These are phyloP conservation scores for Lobophora halterata DNA, from an alignment of 2,888 invertebrate species.

Conservation along the genomic window DNA sequence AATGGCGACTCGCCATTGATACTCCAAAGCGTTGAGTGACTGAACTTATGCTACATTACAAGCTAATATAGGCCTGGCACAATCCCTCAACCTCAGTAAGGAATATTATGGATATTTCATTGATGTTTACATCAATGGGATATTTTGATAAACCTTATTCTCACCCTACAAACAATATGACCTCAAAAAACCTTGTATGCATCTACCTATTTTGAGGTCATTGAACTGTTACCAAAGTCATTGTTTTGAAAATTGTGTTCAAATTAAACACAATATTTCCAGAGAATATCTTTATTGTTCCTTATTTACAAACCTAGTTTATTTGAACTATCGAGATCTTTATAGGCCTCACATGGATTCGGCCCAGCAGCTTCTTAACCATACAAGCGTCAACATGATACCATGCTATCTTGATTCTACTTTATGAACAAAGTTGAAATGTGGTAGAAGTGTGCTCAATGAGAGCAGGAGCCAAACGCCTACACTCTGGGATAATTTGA, in stretches of 20 bases:
- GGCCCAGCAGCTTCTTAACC: slow-evolving; percentile 24
- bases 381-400: slow-evolving; percentile 23
- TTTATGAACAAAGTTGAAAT: slow-evolving; percentile 13
- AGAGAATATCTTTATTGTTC: slow-evolving; percentile 35
- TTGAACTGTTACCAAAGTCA: background rate
- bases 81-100: too few relatives aligned
- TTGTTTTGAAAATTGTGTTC: background rate
- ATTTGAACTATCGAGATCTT: slow-evolving; percentile 37
- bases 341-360: slow-evolving; percentile 26
- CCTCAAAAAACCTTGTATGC: too few relatives aligned
- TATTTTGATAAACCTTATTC: too few relatives aligned
- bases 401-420: slow-evolving; percentile 23
- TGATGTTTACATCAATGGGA: too few relatives aligned
- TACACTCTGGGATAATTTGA: slow-evolving; percentile 34
- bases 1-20: too few relatives aligned
- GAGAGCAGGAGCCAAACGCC: slow-evolving; percentile 28
- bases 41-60: too few relatives aligned
- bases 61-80: too few relatives aligned
- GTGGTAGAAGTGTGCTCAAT: slow-evolving; percentile 22
- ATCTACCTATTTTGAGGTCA: too few relatives aligned
- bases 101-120: too few relatives aligned
- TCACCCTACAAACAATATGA: too few relatives aligned
- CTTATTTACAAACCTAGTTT: slow-evolving; percentile 34
- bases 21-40: too few relatives aligned
- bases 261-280: slow-evolving; percentile 25